Evolutionary conservation across 2,113 vertebrate genomes (phyloP).

Genomic region (Rhabdornis inornatus): DNA sequence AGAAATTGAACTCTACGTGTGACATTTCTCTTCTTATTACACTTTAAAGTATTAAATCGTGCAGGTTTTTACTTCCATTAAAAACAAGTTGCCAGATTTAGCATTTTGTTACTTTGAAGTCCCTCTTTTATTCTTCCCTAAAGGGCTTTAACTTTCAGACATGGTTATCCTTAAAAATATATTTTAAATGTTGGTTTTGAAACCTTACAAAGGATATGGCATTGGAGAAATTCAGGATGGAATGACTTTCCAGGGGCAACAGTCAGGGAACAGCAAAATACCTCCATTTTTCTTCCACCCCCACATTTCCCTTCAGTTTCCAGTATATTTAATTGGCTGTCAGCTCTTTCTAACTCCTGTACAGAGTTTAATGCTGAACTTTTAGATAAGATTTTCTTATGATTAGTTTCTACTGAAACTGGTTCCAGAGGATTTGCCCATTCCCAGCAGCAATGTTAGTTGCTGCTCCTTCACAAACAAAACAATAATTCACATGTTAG

Average conservation of each 20-base stretch:
- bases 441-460: not conserved
- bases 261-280: slow-evolving; percentile 23
- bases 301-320: slow-evolving; percentile 33
- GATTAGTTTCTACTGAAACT: slow-evolving; percentile 4
- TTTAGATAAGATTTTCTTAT: slow-evolving; percentile 14
- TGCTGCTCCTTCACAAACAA: not conserved
- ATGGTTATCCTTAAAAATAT: slow-evolving; percentile 48
- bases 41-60: slow-evolving; percentile 25
- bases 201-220: slow-evolving; percentile 35
- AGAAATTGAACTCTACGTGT: slow-evolving; percentile 42
- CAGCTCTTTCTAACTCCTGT: not conserved
- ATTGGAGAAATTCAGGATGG: slow-evolving; percentile 22
- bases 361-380: not conserved
- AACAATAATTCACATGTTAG: not conserved
- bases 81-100: slow-evolving; percentile 63
- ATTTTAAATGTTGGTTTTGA: slow-evolving; percentile 53
- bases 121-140: slow-evolving; percentile 37
- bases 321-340: not conserved
- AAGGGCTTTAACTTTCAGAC: slow-evolving; percentile 56
- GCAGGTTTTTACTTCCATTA: slow-evolving; percentile 52
- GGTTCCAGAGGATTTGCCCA: not conserved
- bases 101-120: slow-evolving; percentile 62
- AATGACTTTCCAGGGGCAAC: slow-evolving; percentile 35
- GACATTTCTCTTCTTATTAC: slow-evolving; percentile 59
- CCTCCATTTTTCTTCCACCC: slow-evolving; percentile 17